Conservation (phyloP, 2,797 vertebrate genomes). For the Hemitrygon akajei region DNA sequence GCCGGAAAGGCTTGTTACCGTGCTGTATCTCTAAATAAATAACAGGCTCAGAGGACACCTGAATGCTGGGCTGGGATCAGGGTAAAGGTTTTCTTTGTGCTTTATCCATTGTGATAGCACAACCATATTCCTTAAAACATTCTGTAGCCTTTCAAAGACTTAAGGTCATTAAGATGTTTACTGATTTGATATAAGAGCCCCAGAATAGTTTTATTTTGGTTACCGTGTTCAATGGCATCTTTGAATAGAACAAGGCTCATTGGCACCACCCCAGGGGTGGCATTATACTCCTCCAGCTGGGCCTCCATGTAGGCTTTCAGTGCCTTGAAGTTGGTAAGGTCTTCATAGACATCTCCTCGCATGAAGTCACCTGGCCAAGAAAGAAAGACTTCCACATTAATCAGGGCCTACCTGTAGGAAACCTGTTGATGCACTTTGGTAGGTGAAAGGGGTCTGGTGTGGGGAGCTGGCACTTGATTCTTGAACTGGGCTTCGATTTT, state of each 20-base stretch:
- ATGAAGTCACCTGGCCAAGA: constrained; percentile 69
- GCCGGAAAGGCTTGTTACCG: no score
- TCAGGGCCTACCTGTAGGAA: no score
- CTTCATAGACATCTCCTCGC: constrained; percentile 69
- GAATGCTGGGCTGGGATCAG: background rate
- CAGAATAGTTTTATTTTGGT: constrained; percentile 31
- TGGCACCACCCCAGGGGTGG: constrained; percentile 61
- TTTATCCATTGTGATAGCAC: background rate
- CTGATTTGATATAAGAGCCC: no score
- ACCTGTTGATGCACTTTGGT: background rate
- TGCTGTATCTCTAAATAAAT: background rate
- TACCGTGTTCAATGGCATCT: constrained; percentile 78
- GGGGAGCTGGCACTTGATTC: background rate
- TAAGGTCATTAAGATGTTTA: background rate
- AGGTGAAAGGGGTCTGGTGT: background rate
- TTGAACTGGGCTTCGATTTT: background rate
- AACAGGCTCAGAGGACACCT: background rate
- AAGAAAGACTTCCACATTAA: background rate
- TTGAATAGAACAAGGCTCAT: constrained; percentile 77
- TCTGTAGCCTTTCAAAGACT: background rate
- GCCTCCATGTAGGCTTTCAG: constrained; percentile 72
- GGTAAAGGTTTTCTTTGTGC: background rate
- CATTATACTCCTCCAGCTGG: constrained; percentile 69
- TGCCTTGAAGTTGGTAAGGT: constrained; percentile 62
- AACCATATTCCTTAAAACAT: background rate